Percentiles rank a stretch among this genome's conserved stretches.
Conservation (phyloP, 2,888 invertebrate species). For the Tanypteryx hageni region DNA sequence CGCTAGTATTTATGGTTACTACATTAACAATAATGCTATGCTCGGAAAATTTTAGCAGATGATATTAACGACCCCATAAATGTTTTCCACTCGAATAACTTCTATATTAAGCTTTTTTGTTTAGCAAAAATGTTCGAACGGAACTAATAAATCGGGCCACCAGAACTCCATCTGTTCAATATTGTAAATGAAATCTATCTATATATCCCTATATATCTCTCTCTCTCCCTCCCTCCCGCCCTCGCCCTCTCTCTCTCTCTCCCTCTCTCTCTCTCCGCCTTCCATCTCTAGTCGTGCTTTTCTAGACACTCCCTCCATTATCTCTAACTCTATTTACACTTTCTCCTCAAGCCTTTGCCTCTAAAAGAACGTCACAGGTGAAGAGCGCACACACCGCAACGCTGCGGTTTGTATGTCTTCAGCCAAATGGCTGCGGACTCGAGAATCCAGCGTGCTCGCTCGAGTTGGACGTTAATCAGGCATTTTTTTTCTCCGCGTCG, state of each 20-base stretch:
- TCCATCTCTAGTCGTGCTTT: background rate
- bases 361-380: slow-evolving; percentile 2
- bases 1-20: too few relatives aligned
- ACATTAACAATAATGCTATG: too few relatives aligned
- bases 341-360: background rate
- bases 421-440: background rate
- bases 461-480: background rate
- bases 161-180: too few relatives aligned
- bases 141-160: too few relatives aligned
- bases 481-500: background rate
- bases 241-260: background rate
- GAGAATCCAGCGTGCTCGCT: background rate
- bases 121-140: too few relatives aligned
- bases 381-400: background rate
- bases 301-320: background rate
- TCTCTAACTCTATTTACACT: background rate
- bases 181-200: too few relatives aligned
- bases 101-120: too few relatives aligned
- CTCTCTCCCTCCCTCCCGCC: background rate
- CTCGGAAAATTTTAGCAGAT: too few relatives aligned
- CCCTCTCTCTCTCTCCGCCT: background rate
- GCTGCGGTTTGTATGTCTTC: background rate
- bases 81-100: too few relatives aligned
- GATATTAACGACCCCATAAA: too few relatives aligned
- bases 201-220: too few relatives aligned